These are phyloP conservation scores for Pleuronectes platessa DNA, from an alignment of 2,113 vertebrate species.

Conservation along the genomic window DNA sequence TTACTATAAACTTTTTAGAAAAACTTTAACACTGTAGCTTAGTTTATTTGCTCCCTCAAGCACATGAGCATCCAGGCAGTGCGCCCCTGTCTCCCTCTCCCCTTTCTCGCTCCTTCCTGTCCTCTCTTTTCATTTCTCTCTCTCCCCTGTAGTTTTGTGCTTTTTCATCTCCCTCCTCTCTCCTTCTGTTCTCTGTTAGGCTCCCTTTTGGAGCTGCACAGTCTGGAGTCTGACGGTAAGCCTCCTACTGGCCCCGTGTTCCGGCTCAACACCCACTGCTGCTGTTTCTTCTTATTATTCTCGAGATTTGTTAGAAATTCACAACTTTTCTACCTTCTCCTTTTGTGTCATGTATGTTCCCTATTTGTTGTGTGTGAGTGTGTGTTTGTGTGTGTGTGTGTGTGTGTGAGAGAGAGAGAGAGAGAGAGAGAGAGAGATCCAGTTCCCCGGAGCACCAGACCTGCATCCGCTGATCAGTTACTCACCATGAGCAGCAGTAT, in stretches of 20 bases:
- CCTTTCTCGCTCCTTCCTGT: background rate
- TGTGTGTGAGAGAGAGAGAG: too few relatives aligned
- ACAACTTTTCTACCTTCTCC: background rate
- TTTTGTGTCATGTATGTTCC: too few relatives aligned
- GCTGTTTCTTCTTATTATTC: background rate
- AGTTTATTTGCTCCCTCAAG: background rate
- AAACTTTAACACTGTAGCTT: background rate
- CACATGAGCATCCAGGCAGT: background rate
- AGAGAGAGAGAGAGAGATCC: too few relatives aligned
- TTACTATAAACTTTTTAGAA: background rate
- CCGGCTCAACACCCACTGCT: background rate
- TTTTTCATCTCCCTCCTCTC: background rate
- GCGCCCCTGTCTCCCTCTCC: background rate
- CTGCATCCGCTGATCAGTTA: too few relatives aligned
- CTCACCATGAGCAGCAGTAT: too few relatives aligned
- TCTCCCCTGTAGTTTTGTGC: background rate
- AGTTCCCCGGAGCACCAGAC: too few relatives aligned
- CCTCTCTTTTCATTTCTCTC: background rate
- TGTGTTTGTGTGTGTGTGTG: too few relatives aligned
- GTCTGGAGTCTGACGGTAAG: background rate
- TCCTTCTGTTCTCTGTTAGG: background rate
- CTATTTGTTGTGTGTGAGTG: too few relatives aligned
- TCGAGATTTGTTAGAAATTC: background rate
- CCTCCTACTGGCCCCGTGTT: background rate
- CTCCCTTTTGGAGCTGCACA: background rate